Evolutionary conservation across 2,797 vertebrate species (phyloP).

Genomic region (Triplophysa bombifrons): DNA sequence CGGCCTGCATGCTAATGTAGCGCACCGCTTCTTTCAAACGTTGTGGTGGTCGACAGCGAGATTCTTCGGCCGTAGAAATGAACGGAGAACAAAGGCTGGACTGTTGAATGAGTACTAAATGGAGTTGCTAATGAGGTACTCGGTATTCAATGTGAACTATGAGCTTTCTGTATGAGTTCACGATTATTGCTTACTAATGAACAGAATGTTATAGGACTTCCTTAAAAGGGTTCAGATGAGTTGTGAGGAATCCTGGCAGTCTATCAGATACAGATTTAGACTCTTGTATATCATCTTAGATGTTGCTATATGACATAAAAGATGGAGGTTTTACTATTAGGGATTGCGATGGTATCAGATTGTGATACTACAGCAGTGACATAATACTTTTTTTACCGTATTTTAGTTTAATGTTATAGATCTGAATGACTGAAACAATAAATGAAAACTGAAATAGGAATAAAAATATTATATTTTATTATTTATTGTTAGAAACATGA

Average conservation of each 20-base stretch:
- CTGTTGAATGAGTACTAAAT: slow-evolving; percentile 32
- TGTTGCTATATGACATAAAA: not conserved
- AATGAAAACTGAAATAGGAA: too few relatives aligned
- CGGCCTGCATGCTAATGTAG: slow-evolving; percentile 46
- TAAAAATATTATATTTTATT: too few relatives aligned
- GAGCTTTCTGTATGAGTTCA: not conserved
- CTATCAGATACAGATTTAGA: not conserved
- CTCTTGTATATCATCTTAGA: not conserved
- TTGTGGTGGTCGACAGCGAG: slow-evolving; percentile 2
- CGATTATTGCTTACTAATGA: slow-evolving; percentile 6
- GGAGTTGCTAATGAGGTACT: slow-evolving; percentile 37
- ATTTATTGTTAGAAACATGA: too few relatives aligned
- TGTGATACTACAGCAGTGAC: too few relatives aligned
- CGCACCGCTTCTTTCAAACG: slow-evolving; percentile 34
- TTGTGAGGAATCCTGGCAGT: not conserved
- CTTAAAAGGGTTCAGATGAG: not conserved
- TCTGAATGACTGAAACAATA: too few relatives aligned
- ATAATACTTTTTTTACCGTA: too few relatives aligned
- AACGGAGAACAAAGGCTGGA: slow-evolving; percentile 34
- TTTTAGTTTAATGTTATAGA: too few relatives aligned
- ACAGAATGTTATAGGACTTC: not conserved
- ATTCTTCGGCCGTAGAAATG: slow-evolving; percentile 21
- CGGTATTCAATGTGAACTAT: not conserved
- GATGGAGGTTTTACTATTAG: too few relatives aligned
- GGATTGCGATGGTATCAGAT: too few relatives aligned